These are phyloP conservation scores for Malurus melanocephalus DNA, from an alignment of 2,113 vertebrate genomes.

Conservation along the genomic window DNA sequence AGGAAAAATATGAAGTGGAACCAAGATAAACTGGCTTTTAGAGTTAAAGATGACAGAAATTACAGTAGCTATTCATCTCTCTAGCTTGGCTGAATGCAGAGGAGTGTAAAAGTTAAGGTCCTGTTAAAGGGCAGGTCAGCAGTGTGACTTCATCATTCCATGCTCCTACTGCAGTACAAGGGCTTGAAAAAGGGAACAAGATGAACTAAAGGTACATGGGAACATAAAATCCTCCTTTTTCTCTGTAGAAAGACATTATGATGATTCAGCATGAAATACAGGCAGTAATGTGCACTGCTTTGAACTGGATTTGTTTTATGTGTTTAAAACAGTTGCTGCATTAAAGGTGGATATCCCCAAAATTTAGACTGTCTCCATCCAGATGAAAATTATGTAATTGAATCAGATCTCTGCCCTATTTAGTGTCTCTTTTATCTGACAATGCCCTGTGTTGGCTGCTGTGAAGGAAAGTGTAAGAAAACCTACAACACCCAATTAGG, in stretches of 20 bases:
- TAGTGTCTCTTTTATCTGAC: slow-evolving; percentile 11
- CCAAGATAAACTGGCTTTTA: slow-evolving; percentile 38
- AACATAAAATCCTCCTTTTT: slow-evolving; percentile 15
- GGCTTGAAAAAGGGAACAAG: slow-evolving; percentile 23
- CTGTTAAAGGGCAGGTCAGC: slow-evolving; percentile 53
- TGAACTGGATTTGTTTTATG: slow-evolving; percentile 3
- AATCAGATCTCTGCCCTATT: neutral
- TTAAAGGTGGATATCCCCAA: neutral
- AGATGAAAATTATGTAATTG: neutral
- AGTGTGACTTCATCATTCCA: slow-evolving; percentile 18
- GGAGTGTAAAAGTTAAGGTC: slow-evolving; percentile 34
- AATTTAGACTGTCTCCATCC: neutral
- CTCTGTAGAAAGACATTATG: neutral
- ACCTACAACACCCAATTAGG: neutral
- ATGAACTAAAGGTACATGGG: neutral
- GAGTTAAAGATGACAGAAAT: slow-evolving; percentile 32
- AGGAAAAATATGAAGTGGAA: slow-evolving; percentile 19
- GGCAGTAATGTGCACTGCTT: neutral
- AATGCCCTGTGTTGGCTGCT: neutral
- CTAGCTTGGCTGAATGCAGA: slow-evolving; percentile 16
- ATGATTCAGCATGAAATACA: slow-evolving; percentile 16
- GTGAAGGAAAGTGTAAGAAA: slow-evolving; percentile 36
- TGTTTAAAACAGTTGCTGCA: neutral
- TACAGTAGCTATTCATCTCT: slow-evolving; percentile 21
- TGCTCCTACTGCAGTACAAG: slow-evolving; percentile 3